phyloP scores from a whole-genome alignment of 2,888 invertebrate species.

The Tipula confusa region DNA sequence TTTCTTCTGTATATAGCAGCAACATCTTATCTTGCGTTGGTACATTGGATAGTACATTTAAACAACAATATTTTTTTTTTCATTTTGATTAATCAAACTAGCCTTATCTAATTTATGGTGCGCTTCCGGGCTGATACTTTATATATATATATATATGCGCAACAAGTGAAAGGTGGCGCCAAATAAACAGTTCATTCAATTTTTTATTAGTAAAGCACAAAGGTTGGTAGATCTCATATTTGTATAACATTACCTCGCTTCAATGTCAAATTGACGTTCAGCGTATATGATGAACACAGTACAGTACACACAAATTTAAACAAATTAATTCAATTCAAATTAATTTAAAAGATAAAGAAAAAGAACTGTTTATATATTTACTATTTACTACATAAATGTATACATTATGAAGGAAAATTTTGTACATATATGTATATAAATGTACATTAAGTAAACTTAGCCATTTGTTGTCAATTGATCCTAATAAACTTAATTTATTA shows the following conservation, averaged over 20 bases:
- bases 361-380: no score
- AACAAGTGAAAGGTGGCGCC: conserved; percentile 12
- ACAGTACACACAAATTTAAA: conserved; percentile 27
- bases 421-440: background rate
- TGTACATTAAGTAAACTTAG: conserved; percentile 6
- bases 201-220: background rate
- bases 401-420: background rate
- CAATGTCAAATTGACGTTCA: background rate
- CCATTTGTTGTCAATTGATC: conserved; percentile 26
- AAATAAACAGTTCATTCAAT: background rate
- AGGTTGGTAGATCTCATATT: background rate
- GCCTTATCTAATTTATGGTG: background rate
- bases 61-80: background rate
- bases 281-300: background rate
- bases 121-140: conserved; percentile 9
- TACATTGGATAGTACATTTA: background rate
- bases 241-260: background rate
- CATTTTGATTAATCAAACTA: background rate
- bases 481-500: conserved; percentile 27
- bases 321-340: conserved; percentile 30
- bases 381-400: no score
- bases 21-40: background rate
- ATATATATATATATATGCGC: background rate
- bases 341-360: conserved; percentile 28
- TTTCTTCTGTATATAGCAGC: conserved; percentile 4